Conservation (phyloP, 2,797 vertebrate genomes). For the Diplodus sargus region DNA sequence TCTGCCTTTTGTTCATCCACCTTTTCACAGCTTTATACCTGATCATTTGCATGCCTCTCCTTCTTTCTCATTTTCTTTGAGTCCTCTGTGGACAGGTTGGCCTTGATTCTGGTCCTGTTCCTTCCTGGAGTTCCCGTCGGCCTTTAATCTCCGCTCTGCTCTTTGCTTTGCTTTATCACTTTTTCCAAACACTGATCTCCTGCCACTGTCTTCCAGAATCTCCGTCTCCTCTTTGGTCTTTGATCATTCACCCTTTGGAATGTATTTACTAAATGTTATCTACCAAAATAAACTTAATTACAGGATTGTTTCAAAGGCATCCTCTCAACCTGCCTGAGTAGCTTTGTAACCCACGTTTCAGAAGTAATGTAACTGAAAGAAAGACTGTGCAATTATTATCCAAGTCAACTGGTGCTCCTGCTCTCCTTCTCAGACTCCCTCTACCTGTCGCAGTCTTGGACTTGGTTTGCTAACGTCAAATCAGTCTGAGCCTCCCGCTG, state of each 20-base stretch:
- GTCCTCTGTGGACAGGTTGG: neutral
- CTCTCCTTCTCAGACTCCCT: neutral
- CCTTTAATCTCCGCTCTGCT: neutral
- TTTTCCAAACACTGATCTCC: neutral
- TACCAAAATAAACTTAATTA: neutral
- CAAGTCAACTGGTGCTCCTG: neutral
- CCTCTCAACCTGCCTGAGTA: neutral
- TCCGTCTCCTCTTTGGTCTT: neutral
- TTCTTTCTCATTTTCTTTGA: neutral
- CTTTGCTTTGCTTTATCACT: constrained; percentile 6
- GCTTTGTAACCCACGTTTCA: neutral
- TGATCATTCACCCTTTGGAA: constrained; percentile 6
- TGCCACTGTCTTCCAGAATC: neutral
- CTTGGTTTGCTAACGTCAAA: neutral
- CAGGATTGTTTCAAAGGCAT: neutral
- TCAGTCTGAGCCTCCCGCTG: too few relatives aligned
- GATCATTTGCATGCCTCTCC: neutral
- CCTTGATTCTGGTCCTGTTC: neutral
- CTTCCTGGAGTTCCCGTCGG: neutral
- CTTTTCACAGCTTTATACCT: neutral
- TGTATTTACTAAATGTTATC: neutral
- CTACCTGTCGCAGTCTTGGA: neutral
- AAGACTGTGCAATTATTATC: neutral
- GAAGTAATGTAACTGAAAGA: neutral
- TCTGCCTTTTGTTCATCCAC: neutral